Base-by-base conservation (phyloP, 2,888 invertebrate genomes). In the Macrosiphum euphorbiae region DNA sequence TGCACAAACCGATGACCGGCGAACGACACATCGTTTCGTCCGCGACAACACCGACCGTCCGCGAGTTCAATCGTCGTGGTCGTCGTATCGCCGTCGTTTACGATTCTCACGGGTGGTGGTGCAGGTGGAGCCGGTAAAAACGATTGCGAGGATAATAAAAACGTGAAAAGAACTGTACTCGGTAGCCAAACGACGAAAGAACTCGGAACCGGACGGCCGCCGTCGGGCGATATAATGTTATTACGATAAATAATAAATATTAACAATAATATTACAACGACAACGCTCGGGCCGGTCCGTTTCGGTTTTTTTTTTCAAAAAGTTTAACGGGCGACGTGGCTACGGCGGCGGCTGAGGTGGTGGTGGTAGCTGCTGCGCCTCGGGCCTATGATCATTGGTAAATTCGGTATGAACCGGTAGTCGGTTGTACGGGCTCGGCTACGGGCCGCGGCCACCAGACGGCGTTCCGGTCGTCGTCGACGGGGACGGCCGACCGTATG, bases 261-360 rank as follows among this genome's bases (percentile, higher is more conserved):
- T 3, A 20, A 78, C 7, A 78, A 78, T 78, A 78, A 35, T 78
- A 78, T 78, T 41, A 35, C 78, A 78, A 24, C 78, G 78, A 41
- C 35, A 78, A 35, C 78, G 78, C 20, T 78, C 78, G 35, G 67
- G 47, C 90, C 47, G 24, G 90, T 78, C 47, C 86, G 47, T 41
- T 88, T n/a, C 91, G 41, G 35, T 41, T 13, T 67, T 90, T 67
- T 67, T 89, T 89, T 89, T 89, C 58, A 61, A 67, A 92, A 92
- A 92, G 7, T 61, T 92, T 92, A 92, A 92, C 92, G 92, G 90
- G 86, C 61, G 47, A 92, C 86, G 88, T 92, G 88, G 87, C 47
- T 35, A 28, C 87, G 50, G 47, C 44, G 90, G 28, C 67, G 50
- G 50, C 24, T 47, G 92, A 90, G 78, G 78, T 58, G 89, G 58